Percentiles rank a stretch among this genome's conserved stretches.
phyloP scores from a whole-genome alignment of 2,797 vertebrate species.

The Vultur gryphus region DNA sequence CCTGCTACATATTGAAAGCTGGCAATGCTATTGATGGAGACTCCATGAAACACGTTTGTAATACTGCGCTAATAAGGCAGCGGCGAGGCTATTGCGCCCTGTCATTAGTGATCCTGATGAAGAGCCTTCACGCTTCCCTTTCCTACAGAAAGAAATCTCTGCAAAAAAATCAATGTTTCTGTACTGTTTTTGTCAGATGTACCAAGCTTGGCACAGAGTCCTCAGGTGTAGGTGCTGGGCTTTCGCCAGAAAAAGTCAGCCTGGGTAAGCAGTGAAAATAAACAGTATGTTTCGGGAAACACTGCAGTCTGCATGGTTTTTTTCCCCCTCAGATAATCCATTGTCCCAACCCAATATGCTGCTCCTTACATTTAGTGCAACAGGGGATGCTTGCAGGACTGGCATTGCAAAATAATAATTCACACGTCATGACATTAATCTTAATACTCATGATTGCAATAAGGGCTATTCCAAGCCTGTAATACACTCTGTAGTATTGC shows the following conservation, averaged over 20 bases:
- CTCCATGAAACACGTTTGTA: not conserved
- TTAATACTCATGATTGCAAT: not conserved
- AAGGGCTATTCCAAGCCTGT: not conserved
- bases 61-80: not conserved
- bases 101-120: not conserved
- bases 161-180: not conserved
- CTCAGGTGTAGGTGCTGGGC: not conserved
- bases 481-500: not conserved
- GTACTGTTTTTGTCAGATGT: not conserved
- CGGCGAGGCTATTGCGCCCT: not conserved
- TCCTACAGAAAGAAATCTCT: not conserved
- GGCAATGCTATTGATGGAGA: not conserved
- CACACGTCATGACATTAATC: not conserved
- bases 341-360: not conserved
- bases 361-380: not conserved
- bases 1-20: not conserved
- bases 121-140: not conserved
- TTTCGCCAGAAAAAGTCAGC: not conserved
- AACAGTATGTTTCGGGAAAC: not conserved
- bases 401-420: not conserved
- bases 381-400: not conserved
- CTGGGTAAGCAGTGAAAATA: not conserved
- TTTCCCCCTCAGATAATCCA: not conserved
- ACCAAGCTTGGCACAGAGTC: not conserved
- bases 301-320: not conserved